Conservation (phyloP, 2,888 invertebrate genomes). For the Chrysolina haemoptera region DNA sequence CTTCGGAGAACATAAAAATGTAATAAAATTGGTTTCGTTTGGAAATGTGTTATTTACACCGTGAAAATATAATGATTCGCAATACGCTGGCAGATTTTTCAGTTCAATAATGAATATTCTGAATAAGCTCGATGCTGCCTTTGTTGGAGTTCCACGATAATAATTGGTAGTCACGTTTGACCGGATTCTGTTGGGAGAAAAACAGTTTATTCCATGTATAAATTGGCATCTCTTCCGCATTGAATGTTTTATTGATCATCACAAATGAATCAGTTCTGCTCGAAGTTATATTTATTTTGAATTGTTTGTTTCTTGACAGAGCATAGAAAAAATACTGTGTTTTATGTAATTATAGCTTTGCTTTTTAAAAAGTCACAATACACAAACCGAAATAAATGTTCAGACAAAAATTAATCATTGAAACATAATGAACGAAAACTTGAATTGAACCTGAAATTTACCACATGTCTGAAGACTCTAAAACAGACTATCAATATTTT, state of each 20-base stretch:
- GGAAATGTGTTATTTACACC: constrained; percentile 27
- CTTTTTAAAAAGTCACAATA: too few species aligned
- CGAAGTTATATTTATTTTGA: not conserved
- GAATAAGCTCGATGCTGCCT: constrained; percentile 16
- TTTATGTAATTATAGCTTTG: too few species aligned
- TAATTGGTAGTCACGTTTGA: constrained; percentile 30
- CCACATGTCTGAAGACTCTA: too few species aligned
- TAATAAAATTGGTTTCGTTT: constrained; percentile 23
- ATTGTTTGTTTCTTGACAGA: too few species aligned
- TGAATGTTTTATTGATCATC: not conserved
- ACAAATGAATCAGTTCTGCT: not conserved
- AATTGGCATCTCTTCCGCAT: not conserved
- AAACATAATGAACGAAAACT: too few species aligned
- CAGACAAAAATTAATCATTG: too few species aligned
- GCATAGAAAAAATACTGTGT: too few species aligned
- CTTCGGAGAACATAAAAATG: constrained; percentile 12
- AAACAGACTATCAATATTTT: too few species aligned
- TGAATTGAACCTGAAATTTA: too few species aligned
- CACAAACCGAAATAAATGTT: too few species aligned
- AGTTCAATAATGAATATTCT: constrained; percentile 21
- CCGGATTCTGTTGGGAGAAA: constrained; percentile 10
- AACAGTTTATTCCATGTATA: constrained; percentile 2
- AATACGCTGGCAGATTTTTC: not conserved
- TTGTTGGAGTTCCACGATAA: constrained; percentile 16
- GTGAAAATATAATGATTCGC: constrained; percentile 29